These are phyloP conservation scores for Limnephilus marmoratus DNA, from an alignment of 2,888 invertebrate genomes.

Conservation along the genomic window DNA sequence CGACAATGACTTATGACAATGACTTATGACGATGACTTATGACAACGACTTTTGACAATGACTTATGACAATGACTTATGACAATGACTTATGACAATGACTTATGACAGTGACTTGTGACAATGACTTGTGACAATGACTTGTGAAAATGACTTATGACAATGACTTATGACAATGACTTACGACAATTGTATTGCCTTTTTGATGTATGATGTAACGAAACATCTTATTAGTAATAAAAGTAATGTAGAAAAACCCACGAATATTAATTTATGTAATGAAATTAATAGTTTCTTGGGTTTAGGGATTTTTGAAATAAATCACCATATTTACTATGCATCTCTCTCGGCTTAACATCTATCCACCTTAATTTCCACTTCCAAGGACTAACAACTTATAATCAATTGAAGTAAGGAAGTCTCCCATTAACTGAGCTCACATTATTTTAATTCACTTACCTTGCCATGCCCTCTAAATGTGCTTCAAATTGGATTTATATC, in stretches of 20 bases:
- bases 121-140: no score
- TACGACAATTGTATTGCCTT: no score
- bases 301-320: not conserved
- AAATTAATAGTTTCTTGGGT: not conserved
- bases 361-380: not conserved
- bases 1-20: no score
- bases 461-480: not conserved
- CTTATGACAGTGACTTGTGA: no score
- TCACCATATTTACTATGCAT: not conserved
- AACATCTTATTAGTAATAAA: no score
- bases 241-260: not conserved
- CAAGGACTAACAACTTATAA: not conserved
- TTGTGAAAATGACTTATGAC: no score
- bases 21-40: no score
- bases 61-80: no score
- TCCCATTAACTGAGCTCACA: not conserved
- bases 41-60: no score
- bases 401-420: not conserved
- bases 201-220: no score
- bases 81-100: no score
- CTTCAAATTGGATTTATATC: constrained; percentile 13
- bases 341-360: not conserved
- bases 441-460: constrained; percentile 15
- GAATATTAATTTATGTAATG: not conserved
- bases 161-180: no score